Conservation (phyloP, 2,888 invertebrate genomes). For the Helleia helle region DNA sequence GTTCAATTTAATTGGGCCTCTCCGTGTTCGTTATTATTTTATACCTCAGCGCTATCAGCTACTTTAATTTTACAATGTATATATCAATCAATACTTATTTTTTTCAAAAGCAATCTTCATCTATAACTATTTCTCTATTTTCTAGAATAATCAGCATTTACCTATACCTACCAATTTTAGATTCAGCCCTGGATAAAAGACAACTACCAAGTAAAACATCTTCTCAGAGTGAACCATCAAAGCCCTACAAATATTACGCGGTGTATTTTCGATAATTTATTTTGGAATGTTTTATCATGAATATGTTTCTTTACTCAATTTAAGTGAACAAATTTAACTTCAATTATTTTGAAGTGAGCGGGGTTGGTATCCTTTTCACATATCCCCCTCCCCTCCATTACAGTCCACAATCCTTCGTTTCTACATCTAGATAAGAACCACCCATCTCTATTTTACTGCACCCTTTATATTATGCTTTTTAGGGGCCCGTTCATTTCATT, state of each 20-base stretch:
- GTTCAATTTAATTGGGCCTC: conserved; percentile 13
- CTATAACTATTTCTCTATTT: no score
- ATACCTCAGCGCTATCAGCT: no score
- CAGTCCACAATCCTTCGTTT: conserved; percentile 62
- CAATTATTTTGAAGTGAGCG: conserved; percentile 69
- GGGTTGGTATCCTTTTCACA: conserved; percentile 63
- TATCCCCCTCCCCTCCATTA: conserved; percentile 64
- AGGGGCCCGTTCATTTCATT: conserved; percentile 62
- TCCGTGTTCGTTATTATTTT: conserved; percentile 5
- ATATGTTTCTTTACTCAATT: conserved; percentile 37
- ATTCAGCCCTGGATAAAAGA: no score
- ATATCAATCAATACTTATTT: no score
- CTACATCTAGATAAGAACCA: conserved; percentile 66
- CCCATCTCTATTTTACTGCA: conserved; percentile 58
- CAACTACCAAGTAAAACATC: no score
- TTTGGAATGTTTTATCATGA: conserved; percentile 8
- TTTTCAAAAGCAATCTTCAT: no score
- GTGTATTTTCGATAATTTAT: no score
- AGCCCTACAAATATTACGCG: no score
- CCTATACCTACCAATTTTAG: no score
- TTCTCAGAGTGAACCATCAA: no score
- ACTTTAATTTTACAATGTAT: no score
- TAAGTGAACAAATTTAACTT: conserved; percentile 71
- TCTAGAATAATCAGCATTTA: no score
- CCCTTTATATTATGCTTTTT: conserved; percentile 46